Evolutionary conservation across 2,888 invertebrate species (phyloP).

Genomic region (Schizotus pectinicornis): DNA sequence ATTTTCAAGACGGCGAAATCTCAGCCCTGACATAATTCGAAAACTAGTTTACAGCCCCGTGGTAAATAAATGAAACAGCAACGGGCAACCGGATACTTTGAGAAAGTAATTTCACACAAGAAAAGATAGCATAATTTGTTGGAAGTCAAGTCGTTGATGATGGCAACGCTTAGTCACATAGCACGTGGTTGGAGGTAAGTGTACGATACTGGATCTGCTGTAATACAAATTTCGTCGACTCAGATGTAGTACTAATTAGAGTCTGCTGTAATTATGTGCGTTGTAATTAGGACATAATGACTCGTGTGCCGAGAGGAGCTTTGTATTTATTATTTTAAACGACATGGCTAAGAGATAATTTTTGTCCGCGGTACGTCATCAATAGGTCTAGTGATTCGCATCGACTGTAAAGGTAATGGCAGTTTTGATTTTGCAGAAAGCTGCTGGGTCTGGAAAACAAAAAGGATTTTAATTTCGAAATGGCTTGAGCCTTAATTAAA

Average conservation of each 20-base stretch:
- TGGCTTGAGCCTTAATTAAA: neutral
- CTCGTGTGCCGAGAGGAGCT: slow-evolving; percentile 15
- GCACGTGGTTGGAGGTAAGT: slow-evolving; percentile 8
- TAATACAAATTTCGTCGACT: slow-evolving; percentile 41
- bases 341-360: neutral
- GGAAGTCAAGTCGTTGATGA: slow-evolving; percentile 30
- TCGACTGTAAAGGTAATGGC: neutral
- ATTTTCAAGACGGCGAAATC: slow-evolving; percentile 5
- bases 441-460: neutral
- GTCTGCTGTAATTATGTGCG: slow-evolving; percentile 42
- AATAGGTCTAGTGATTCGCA: too few species aligned
- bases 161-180: slow-evolving; percentile 21
- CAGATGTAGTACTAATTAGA: slow-evolving; percentile 45
- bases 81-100: slow-evolving; percentile 28
- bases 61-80: slow-evolving; percentile 31
- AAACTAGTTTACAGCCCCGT: slow-evolving; percentile 27
- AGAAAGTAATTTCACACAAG: slow-evolving; percentile 43
- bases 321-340: slow-evolving; percentile 15
- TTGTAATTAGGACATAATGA: slow-evolving; percentile 41
- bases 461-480: slow-evolving; percentile 1
- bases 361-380: slow-evolving; percentile 2
- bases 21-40: slow-evolving; percentile 23
- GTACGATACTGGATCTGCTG: slow-evolving; percentile 34
- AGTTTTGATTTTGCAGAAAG: slow-evolving; percentile 12
- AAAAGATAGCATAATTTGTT: slow-evolving; percentile 39